phyloP scores from a whole-genome alignment of 2,797 vertebrate species.

The Holocentrus rufus region DNA sequence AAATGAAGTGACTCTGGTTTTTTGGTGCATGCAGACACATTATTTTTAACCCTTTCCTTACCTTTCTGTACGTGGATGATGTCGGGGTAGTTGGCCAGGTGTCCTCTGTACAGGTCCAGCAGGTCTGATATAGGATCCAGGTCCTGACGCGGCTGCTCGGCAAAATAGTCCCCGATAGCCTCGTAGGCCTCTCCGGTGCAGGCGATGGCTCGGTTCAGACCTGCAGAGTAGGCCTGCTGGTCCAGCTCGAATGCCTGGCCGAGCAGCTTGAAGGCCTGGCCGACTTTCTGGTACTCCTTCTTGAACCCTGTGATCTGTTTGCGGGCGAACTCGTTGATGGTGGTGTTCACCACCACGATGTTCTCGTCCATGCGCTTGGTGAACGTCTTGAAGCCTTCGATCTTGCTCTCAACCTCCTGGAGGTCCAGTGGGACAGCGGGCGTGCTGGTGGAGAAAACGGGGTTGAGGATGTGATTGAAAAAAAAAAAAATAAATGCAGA shows the following conservation, averaged over 20 bases:
- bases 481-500: no score
- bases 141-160: conserved; percentile 95
- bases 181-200: conserved; percentile 94
- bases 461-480: accelerated
- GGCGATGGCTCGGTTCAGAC: conserved; percentile 92
- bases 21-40: background rate
- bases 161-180: conserved; percentile 92
- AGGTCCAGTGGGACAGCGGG: conserved; percentile 86
- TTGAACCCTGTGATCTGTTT: conserved; percentile 95
- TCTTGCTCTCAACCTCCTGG: conserved; percentile 92
- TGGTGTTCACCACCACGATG: conserved; percentile 89
- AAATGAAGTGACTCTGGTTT: no score
- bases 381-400: conserved; percentile 94
- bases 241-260: conserved; percentile 95
- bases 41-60: no score
- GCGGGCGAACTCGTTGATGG: conserved; percentile 90
- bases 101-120: conserved; percentile 94
- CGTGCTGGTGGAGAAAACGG: conserved; percentile 80
- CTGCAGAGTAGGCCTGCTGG: conserved; percentile 89
- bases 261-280: conserved; percentile 91
- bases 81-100: conserved; percentile 96
- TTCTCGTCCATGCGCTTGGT: conserved; percentile 97
- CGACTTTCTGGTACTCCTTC: conserved; percentile 97
- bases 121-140: conserved; percentile 95
- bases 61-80: conserved; percentile 99